Evolutionary conservation across 2,888 invertebrate species (phyloP).

Genomic region (Prenolepis imparis): DNA sequence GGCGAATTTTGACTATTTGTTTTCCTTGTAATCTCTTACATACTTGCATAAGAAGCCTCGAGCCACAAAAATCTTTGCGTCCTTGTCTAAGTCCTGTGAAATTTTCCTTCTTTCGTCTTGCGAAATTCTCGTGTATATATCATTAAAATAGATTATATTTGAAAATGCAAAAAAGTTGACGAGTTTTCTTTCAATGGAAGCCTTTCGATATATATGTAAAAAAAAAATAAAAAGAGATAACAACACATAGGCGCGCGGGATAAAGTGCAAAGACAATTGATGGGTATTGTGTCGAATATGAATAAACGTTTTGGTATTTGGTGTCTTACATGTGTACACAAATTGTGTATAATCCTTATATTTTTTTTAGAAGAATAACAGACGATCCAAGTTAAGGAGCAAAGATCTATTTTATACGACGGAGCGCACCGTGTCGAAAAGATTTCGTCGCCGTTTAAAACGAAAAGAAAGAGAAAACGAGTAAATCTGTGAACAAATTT

Average conservation of each 20-base stretch:
- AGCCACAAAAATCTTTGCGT: conserved; percentile 76
- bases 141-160: conserved; percentile 83
- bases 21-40: conserved; percentile 13
- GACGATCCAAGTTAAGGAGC: conserved; percentile 11
- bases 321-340: conserved; percentile 55
- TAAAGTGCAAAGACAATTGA: conserved; percentile 48
- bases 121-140: conserved; percentile 80
- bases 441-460: conserved; percentile 40
- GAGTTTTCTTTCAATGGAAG: conserved; percentile 60
- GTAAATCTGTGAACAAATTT: conserved; percentile 48
- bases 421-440: conserved; percentile 25
- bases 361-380: conserved; percentile 51
- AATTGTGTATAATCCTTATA: conserved; percentile 54
- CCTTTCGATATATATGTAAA: conserved; percentile 23
- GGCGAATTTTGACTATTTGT: neutral
- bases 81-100: conserved; percentile 63
- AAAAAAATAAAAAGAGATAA: conserved; percentile 11
- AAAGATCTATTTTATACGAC: conserved; percentile 54
- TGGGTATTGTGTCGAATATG: conserved; percentile 61
- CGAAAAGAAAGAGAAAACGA: neutral
- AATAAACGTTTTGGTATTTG: conserved; percentile 78
- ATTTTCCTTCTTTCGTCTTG: conserved; percentile 52
- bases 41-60: conserved; percentile 20
- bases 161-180: conserved; percentile 72
- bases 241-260: conserved; percentile 6